Conservation (phyloP, 2,797 vertebrate species). For the Fratercula arctica region DNA sequence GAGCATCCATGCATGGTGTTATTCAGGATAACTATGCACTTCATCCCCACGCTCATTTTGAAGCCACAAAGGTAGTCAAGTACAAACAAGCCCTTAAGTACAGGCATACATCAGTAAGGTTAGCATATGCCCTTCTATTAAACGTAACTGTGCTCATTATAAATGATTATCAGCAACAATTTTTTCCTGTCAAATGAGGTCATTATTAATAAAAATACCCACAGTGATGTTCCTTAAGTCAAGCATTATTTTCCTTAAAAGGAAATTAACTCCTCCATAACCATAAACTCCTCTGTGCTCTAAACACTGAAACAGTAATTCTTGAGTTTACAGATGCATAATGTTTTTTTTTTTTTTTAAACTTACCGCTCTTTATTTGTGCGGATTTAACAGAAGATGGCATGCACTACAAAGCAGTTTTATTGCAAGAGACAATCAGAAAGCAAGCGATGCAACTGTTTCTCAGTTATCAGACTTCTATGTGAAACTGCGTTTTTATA, state of each 20-base stretch:
- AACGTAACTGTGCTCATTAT: neutral
- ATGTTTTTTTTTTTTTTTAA: neutral
- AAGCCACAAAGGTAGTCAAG: neutral
- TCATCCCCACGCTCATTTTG: neutral
- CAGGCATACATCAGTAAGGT: neutral
- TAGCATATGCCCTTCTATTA: neutral
- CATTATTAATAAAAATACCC: neutral
- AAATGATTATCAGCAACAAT: neutral
- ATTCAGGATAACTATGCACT: neutral
- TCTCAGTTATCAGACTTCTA: neutral
- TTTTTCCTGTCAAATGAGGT: neutral
- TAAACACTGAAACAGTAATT: neutral
- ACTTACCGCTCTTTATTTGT: slow-evolving; percentile 32
- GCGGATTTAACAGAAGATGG: neutral
- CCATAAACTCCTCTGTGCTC: neutral
- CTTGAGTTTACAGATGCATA: accelerated
- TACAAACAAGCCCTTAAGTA: neutral
- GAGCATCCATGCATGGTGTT: neutral
- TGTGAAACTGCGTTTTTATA: neutral
- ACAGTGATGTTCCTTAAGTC: neutral
- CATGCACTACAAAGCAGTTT: accelerated
- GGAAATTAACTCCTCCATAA: neutral
- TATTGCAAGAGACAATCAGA: neutral
- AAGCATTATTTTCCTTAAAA: neutral
- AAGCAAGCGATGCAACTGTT: neutral